A percentile compares a stretch with the other conserved stretches of the same genome.
phyloP scores from a whole-genome alignment of 2,797 vertebrate species.

The Brachymystax lenok region DNA sequence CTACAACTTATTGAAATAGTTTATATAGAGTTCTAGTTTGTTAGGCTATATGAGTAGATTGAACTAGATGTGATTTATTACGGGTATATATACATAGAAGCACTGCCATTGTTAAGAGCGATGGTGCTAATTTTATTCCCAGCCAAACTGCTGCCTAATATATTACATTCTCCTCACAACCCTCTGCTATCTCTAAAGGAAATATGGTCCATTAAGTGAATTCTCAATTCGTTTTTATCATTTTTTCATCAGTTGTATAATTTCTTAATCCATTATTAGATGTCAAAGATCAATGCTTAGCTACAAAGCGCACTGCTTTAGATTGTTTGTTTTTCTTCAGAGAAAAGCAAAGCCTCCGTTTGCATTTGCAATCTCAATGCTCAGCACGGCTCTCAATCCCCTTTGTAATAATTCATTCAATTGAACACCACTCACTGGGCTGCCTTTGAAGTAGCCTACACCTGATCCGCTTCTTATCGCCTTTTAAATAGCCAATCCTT shows the following conservation, averaged over 20 bases:
- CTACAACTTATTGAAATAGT: slow-evolving; percentile 5
- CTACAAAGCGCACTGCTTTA: slow-evolving; percentile 35
- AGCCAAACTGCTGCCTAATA: not conserved
- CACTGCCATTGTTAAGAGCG: not conserved
- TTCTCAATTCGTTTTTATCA: slow-evolving; percentile 2
- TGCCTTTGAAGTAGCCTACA: slow-evolving; percentile 60
- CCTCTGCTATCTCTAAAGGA: not conserved
- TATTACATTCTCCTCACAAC: not conserved
- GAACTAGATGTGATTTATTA: not conserved
- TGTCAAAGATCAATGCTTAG: slow-evolving; percentile 29
- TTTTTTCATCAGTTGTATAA: not conserved
- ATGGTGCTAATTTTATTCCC: not conserved
- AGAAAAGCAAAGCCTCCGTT: slow-evolving; percentile 35
- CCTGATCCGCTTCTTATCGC: slow-evolving; percentile 65
- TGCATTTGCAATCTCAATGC: slow-evolving; percentile 52
- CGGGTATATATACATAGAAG: not conserved
- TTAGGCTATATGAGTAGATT: not conserved
- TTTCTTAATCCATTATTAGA: slow-evolving; percentile 30
- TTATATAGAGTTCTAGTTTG: not conserved
- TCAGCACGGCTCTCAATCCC: slow-evolving; percentile 52
- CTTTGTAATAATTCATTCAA: slow-evolving; percentile 65
- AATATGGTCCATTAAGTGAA: not conserved
- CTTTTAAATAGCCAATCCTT: slow-evolving; percentile 60
- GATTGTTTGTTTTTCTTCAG: slow-evolving; percentile 33
- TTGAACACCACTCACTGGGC: slow-evolving; percentile 56